phyloP scores from a whole-genome alignment of 2,888 invertebrate genomes.

The Heliconius hortense region DNA sequence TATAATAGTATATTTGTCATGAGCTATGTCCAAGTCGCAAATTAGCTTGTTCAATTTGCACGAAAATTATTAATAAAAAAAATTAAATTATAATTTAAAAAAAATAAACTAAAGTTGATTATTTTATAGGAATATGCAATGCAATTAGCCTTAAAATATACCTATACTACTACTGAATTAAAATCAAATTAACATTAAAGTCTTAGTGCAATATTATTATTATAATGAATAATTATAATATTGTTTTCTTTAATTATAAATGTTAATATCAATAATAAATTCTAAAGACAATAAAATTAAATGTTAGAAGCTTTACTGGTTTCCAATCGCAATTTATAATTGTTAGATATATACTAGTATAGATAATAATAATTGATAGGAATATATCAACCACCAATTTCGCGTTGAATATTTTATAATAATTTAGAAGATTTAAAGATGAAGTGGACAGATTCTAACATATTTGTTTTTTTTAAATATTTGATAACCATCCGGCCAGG shows the following conservation, averaged over 20 bases:
- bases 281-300: neutral
- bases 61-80: neutral
- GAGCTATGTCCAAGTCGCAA: too few relatives aligned
- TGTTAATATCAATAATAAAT: constrained; percentile 1
- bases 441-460: neutral
- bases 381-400: neutral
- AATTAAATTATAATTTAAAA: neutral
- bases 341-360: neutral
- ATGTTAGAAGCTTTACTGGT: neutral
- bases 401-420: neutral
- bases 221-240: neutral
- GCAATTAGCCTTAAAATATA: neutral
- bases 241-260: constrained; percentile 2
- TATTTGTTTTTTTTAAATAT: neutral
- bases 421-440: neutral
- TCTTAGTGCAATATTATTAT: neutral
- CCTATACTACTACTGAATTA: neutral
- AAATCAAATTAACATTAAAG: neutral
- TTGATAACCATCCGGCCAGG: neutral
- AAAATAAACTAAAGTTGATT: neutral
- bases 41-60: neutral
- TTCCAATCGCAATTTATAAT: constrained; percentile 6
- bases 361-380: constrained; percentile 2
- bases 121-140: neutral
- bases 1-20: too few relatives aligned